A percentile compares a stretch with the other conserved stretches of the same genome.
Evolutionary conservation across 2,888 invertebrate genomes (phyloP).

Genomic region (Neoscelio sp.): DNA sequence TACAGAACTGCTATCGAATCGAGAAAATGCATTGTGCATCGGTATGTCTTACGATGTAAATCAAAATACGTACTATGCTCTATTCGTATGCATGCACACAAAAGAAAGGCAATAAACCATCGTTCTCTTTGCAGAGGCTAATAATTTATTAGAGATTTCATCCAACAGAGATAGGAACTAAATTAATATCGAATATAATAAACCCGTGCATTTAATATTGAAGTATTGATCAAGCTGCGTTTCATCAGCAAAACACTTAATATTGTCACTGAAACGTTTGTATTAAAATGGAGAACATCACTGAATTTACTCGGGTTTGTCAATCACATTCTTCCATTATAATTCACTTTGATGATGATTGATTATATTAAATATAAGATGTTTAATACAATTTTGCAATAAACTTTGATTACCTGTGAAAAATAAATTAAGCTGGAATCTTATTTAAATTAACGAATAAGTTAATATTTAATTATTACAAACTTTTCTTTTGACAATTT

Average conservation of each 20-base stretch:
- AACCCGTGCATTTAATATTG: conserved; percentile 25
- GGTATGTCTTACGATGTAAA: conserved; percentile 44
- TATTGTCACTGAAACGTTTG: conserved; percentile 27
- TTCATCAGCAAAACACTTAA: conserved; percentile 44
- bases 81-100: conserved; percentile 14
- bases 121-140: conserved; percentile 20
- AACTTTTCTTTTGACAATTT: no score
- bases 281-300: conserved; percentile 31
- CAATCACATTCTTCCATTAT: conserved; percentile 26
- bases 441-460: no score
- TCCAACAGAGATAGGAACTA: conserved; percentile 21
- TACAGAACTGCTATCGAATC: conserved; percentile 16
- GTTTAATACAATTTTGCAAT: no score
- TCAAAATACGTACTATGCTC: conserved; percentile 25
- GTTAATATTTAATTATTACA: no score
- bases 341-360: conserved; percentile 19
- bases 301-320: conserved; percentile 19
- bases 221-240: conserved; percentile 43
- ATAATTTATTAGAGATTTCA: conserved; percentile 42
- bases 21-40: conserved; percentile 38
- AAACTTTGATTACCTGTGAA: no score
- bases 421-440: no score
- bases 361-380: neutral
- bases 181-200: conserved; percentile 55
- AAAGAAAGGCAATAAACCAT: conserved; percentile 52